Evolutionary conservation across 2,113 vertebrate genomes (phyloP).

Genomic region (Petromus typicus): DNA sequence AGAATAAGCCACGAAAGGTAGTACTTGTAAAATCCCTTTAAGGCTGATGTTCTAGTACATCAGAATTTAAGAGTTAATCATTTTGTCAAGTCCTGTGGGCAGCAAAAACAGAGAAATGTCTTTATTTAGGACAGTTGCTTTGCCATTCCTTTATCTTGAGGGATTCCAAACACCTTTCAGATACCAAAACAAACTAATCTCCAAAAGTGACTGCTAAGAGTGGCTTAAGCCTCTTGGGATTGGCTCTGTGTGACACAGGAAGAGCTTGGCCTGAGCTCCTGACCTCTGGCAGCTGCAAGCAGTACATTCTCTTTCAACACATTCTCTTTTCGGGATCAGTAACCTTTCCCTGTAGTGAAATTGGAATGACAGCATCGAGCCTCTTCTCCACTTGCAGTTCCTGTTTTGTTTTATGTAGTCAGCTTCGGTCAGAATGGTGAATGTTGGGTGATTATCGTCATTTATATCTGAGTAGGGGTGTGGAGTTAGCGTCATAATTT

Average conservation of each 20-base stretch:
- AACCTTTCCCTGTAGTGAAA: background rate
- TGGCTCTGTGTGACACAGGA: background rate
- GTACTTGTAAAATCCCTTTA: background rate
- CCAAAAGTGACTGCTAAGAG: conserved; percentile 57
- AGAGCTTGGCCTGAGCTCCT: background rate
- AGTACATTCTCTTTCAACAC: background rate
- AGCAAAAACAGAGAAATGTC: conserved; percentile 67
- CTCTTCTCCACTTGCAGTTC: background rate
- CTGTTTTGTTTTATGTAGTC: conserved; percentile 20
- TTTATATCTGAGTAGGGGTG: conserved; percentile 19
- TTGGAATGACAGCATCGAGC: background rate
- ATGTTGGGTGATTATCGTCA: background rate
- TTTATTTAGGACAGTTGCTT: conserved; percentile 69
- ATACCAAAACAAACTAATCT: conserved; percentile 71
- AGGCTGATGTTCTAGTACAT: background rate
- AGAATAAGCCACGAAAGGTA: background rate
- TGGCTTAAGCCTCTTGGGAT: conserved; percentile 35
- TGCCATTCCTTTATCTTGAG: conserved; percentile 75
- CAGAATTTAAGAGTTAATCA: conserved; percentile 70
- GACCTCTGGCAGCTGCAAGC: conserved; percentile 6
- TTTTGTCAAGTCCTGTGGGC: conserved; percentile 55
- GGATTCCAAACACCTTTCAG: conserved; percentile 69
- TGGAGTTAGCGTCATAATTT: background rate
- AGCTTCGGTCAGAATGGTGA: background rate
- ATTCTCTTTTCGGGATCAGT: too few species aligned